Conservation (phyloP, 2,113 vertebrate species). For the Halichoerus grypus region DNA sequence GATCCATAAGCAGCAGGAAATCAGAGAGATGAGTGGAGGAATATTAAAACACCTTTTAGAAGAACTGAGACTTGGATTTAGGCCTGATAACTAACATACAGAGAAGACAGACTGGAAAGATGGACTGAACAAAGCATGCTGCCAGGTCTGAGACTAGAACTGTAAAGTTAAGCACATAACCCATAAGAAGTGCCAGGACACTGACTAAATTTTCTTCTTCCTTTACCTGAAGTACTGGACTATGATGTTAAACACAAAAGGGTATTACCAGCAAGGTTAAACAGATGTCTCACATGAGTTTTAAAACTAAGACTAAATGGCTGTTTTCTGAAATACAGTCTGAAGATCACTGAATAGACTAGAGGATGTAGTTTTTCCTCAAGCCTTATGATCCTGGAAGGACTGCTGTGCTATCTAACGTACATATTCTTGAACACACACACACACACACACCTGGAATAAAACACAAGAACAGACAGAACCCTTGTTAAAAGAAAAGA, state of each 20-base stretch:
- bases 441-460: neutral
- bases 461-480: neutral
- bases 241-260: neutral
- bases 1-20: neutral
- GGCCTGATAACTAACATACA: neutral
- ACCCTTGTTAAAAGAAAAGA: neutral
- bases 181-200: neutral
- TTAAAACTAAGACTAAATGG: constrained; percentile 38
- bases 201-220: neutral
- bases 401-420: neutral
- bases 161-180: neutral
- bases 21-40: neutral
- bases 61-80: neutral
- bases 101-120: neutral
- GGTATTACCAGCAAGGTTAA: neutral
- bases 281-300: neutral
- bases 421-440: neutral
- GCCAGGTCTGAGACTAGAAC: neutral
- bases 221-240: neutral
- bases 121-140: neutral
- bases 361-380: neutral
- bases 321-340: constrained; percentile 30
- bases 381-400: neutral
- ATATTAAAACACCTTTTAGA: neutral
- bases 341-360: neutral